Percentiles rank a stretch among this genome's conserved stretches.
These are phyloP conservation scores for Neoseiulus cucumeris DNA, from an alignment of 1,140 invertebrate species.

Conservation along the genomic window DNA sequence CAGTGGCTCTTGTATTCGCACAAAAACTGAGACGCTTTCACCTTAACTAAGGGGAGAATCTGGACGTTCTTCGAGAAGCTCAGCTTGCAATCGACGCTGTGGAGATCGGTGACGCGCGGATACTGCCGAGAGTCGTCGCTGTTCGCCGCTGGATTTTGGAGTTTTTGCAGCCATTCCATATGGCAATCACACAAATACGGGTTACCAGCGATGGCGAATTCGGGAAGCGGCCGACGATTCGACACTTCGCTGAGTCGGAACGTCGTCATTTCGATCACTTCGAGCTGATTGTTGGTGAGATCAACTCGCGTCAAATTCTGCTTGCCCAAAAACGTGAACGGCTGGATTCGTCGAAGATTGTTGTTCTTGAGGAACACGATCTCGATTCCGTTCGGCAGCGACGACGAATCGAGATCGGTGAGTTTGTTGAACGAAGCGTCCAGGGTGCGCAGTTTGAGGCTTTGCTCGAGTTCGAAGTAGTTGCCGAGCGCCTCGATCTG, in stretches of 20 bases:
- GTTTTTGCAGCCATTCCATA: conserved; percentile 66
- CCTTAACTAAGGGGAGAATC: conserved; percentile 51
- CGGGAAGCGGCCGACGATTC: conserved; percentile 38
- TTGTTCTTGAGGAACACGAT: conserved; percentile 61
- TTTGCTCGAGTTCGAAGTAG: conserved; percentile 49
- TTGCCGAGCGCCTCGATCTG: conserved; percentile 60
- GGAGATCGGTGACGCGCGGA: conserved; percentile 69
- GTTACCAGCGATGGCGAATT: conserved; percentile 69
- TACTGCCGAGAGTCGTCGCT: conserved; percentile 55
- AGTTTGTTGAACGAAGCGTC: conserved; percentile 64
- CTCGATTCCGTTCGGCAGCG: conserved; percentile 53
- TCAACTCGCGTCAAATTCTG: conserved; percentile 57
- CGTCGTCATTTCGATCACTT: conserved; percentile 55
- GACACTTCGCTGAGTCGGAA: conserved; percentile 47
- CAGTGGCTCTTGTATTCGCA: conserved; percentile 80
- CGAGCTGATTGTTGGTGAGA: conserved; percentile 62
- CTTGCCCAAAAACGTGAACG: conserved; percentile 61
- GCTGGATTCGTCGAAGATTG: conserved; percentile 49
- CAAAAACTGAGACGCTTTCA: conserved; percentile 65
- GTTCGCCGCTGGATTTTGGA: conserved; percentile 35
- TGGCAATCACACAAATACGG: conserved; percentile 70
- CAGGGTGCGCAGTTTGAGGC: conserved; percentile 48
- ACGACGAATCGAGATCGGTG: conserved; percentile 43
- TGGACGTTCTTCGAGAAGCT: conserved; percentile 43
- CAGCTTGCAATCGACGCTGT: conserved; percentile 70